Evolutionary conservation across 2,888 invertebrate genomes (phyloP).

Genomic region (Calliscelio sp.): DNA sequence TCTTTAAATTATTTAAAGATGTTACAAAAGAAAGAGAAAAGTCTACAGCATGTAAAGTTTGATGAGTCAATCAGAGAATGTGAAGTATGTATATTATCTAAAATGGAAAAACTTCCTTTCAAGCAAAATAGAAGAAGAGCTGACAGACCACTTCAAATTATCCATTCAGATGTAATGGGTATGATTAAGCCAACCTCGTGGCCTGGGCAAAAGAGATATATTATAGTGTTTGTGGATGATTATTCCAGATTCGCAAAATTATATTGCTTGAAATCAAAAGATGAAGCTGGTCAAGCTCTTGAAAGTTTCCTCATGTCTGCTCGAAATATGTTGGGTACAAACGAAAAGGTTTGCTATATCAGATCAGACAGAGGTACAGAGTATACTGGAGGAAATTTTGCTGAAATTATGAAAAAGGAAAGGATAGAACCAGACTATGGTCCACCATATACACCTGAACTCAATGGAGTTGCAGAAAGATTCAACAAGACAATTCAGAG

Average conservation of each 20-base stretch:
- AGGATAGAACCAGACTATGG: slow-evolving; percentile 49
- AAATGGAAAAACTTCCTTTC: slow-evolving; percentile 73
- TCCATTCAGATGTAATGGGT: slow-evolving; percentile 42
- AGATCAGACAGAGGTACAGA: slow-evolving; percentile 69
- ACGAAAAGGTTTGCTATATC: slow-evolving; percentile 73
- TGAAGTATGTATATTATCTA: slow-evolving; percentile 61
- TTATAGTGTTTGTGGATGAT: slow-evolving; percentile 70
- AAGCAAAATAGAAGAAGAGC: slow-evolving; percentile 41
- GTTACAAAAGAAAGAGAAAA: slow-evolving; percentile 71
- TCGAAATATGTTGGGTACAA: slow-evolving; percentile 71
- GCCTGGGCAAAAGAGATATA: slow-evolving; percentile 65
- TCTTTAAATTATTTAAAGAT: slow-evolving; percentile 74
- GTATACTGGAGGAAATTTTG: slow-evolving; percentile 69
- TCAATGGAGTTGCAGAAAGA: slow-evolving; percentile 29
- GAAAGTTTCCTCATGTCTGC: slow-evolving; percentile 70
- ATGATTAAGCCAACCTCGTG: slow-evolving; percentile 69
- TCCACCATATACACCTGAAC: not conserved
- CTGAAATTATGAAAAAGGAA: slow-evolving; percentile 68
- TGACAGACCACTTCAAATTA: too few relatives aligned
- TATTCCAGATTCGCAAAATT: slow-evolving; percentile 66
- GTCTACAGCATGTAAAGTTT: slow-evolving; percentile 72
- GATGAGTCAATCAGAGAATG: slow-evolving; percentile 75
- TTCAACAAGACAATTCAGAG: slow-evolving; percentile 45
- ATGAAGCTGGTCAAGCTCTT: slow-evolving; percentile 72
- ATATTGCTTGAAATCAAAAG: slow-evolving; percentile 74